Percentiles rank a stretch among this genome's conserved stretches.
Conservation (phyloP, 2,797 vertebrate genomes). For the Xerus rutilus region DNA sequence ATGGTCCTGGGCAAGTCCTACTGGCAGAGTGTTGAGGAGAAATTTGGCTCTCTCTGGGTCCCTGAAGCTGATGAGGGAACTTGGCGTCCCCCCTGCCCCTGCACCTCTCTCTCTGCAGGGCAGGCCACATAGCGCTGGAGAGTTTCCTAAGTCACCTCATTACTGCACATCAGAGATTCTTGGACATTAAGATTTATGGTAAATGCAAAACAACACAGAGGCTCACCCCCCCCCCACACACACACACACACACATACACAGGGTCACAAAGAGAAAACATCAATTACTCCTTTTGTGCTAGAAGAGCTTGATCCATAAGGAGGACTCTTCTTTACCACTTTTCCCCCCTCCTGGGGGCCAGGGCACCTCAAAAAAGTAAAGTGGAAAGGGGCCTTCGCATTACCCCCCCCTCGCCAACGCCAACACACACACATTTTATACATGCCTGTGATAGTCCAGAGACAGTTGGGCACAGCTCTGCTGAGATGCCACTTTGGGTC, state of each 20-base stretch:
- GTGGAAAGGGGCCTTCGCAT: neutral
- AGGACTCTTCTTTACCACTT: neutral
- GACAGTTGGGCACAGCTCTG: neutral
- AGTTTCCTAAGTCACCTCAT: neutral
- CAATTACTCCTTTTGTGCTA: neutral
- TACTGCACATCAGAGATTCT: neutral
- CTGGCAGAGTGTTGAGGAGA: neutral
- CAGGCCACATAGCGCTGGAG: neutral
- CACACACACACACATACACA: neutral
- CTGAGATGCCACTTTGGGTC: neutral
- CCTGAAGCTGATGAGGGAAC: neutral
- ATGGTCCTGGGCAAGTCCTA: neutral
- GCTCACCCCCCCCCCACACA: neutral
- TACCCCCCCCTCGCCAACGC: neutral
- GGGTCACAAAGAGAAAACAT: neutral
- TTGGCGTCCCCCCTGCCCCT: neutral
- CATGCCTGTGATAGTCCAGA: neutral
- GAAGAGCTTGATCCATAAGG: neutral
- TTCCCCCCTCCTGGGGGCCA: neutral
- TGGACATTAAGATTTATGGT: conserved; percentile 29
- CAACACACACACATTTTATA: neutral
- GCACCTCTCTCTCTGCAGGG: neutral
- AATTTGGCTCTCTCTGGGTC: neutral
- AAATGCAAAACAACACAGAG: neutral
- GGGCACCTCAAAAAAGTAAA: neutral